A percentile compares a stretch with the other conserved stretches of the same genome.
phyloP scores from a whole-genome alignment of 2,113 vertebrate species.

The Ascaphus truei region DNA sequence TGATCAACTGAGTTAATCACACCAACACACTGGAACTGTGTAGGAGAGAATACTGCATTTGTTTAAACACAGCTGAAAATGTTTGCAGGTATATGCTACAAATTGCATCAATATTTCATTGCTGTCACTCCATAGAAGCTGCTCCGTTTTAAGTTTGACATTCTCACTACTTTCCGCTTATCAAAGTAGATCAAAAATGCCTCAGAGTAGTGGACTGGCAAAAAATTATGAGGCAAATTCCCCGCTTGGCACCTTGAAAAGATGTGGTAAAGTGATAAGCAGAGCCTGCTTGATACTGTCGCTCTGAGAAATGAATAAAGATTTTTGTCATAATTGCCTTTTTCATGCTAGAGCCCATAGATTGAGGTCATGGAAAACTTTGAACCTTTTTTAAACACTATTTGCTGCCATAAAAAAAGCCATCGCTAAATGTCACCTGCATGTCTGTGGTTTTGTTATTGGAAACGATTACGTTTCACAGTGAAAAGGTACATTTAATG shows the following conservation, averaged over 20 bases:
- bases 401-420: no score
- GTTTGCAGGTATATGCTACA: neutral
- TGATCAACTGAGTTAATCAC: no score
- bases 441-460: neutral
- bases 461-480: neutral
- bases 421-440: neutral
- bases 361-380: no score
- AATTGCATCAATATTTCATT: constrained; percentile 35
- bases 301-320: neutral
- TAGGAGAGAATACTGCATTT: no score
- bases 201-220: constrained; percentile 11
- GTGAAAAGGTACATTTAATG: no score
- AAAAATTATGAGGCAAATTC: constrained; percentile 10
- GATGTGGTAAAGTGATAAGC: constrained; percentile 28
- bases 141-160: neutral
- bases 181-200: constrained; percentile 31
- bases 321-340: constrained; percentile 14
- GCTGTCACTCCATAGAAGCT: constrained; percentile 7
- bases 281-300: neutral
- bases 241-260: neutral
- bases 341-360: neutral
- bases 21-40: no score
- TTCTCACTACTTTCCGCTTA: constrained; percentile 24
- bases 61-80: neutral
- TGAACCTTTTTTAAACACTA: no score